A percentile compares a stretch with the other conserved stretches of the same genome.
These are phyloP conservation scores for Todiramphus chloris DNA, from an alignment of 2,113 vertebrate genomes.

Conservation along the genomic window DNA sequence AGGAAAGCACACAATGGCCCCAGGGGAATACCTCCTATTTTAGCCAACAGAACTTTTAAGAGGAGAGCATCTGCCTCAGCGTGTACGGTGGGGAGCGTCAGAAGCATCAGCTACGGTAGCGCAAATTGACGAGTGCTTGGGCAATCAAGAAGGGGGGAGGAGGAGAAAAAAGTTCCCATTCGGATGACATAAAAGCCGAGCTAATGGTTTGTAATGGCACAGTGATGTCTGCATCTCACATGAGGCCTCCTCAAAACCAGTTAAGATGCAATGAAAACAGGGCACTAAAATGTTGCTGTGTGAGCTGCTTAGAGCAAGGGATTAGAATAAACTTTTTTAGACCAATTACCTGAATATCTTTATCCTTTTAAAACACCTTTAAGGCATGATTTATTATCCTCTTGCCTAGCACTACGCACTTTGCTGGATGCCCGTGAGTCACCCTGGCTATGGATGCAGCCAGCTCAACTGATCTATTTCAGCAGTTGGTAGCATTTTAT, in stretches of 20 bases:
- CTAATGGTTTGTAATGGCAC: fast-evolving
- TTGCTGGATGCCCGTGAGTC: neutral
- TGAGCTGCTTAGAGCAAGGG: neutral
- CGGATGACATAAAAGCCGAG: neutral
- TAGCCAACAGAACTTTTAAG: neutral
- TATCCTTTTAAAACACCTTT: neutral
- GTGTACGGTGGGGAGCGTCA: fast-evolving
- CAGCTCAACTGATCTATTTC: neutral
- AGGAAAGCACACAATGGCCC: fast-evolving
- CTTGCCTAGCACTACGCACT: neutral
- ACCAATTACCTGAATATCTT: neutral
- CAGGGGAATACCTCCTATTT: neutral
- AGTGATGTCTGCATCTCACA: neutral
- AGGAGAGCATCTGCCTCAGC: fast-evolving
- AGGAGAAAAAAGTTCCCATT: neutral
- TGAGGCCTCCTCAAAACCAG: neutral
- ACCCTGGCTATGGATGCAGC: neutral
- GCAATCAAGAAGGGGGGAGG: neutral
- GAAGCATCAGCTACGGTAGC: fast-evolving
- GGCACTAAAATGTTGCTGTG: neutral
- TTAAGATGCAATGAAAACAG: neutral
- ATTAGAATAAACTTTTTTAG: neutral
- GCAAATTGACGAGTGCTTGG: neutral
- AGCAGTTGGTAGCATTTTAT: too few species aligned
- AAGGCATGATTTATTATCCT: neutral